Evolutionary conservation across 2,797 vertebrate genomes (phyloP).

Genomic region (Anniella stebbinsi): DNA sequence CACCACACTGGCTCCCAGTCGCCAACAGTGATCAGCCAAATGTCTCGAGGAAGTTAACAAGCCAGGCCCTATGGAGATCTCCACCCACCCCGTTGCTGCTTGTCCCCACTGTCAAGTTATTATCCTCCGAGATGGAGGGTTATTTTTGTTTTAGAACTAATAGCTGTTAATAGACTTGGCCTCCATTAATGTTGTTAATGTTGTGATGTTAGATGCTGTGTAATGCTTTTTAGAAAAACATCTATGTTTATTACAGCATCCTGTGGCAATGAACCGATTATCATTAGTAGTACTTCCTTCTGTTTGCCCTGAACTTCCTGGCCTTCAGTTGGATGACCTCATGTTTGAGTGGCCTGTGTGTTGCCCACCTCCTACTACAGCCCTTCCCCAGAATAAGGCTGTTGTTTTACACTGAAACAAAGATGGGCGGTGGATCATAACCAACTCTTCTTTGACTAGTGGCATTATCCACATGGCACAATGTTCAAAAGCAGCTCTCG

Average conservation of each 20-base stretch:
- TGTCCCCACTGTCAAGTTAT: neutral
- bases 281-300: neutral
- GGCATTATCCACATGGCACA: neutral
- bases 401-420: neutral
- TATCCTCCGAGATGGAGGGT: neutral
- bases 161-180: neutral
- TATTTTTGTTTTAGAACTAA: neutral
- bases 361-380: neutral
- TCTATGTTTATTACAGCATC: neutral
- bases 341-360: neutral
- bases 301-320: neutral
- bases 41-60: neutral
- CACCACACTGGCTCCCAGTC: too few species aligned
- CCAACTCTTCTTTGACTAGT: neutral
- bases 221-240: neutral
- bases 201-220: too few species aligned
- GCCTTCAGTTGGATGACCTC: neutral
- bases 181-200: neutral
- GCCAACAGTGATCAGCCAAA: too few species aligned
- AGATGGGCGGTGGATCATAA: neutral
- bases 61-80: neutral
- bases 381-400: neutral
- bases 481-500: neutral
- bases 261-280: slow-evolving; percentile 9
- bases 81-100: neutral